Percentiles rank a stretch among this genome's conserved stretches.
Conservation (phyloP, 2,888 invertebrate genomes). For the Escarpia spicata region DNA sequence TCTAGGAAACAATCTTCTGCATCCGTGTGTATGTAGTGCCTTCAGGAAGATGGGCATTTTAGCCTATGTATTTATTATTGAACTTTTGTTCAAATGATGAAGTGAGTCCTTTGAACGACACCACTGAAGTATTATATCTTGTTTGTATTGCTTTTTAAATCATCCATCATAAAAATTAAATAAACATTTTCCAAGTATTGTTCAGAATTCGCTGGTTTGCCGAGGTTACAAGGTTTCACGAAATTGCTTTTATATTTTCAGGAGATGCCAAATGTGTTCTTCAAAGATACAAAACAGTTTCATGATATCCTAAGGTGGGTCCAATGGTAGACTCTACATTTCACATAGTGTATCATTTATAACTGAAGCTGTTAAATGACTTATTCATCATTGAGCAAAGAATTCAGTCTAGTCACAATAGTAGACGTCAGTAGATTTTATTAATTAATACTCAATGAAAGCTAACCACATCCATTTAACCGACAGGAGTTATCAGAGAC, state of each 20-base stretch:
- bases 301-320: slow-evolving; percentile 75
- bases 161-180: no score
- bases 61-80: no score
- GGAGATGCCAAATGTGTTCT: slow-evolving; percentile 83
- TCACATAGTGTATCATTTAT: background rate
- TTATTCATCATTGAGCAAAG: background rate
- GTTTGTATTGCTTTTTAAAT: no score
- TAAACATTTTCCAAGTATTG: no score
- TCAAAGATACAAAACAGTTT: slow-evolving; percentile 75
- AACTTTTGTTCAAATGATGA: no score
- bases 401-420: background rate
- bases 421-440: background rate
- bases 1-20: no score
- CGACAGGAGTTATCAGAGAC: slow-evolving; percentile 50
- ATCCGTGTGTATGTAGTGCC: no score
- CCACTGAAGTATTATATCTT: no score
- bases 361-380: background rate
- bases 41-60: no score
- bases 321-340: background rate
- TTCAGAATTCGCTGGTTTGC: no score
- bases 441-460: background rate
- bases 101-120: no score
- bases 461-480: slow-evolving; percentile 26
- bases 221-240: no score
- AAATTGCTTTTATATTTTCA: slow-evolving; percentile 41